phyloP scores from a whole-genome alignment of 1,140 invertebrate genomes.

The Halictus rubicundus region DNA sequence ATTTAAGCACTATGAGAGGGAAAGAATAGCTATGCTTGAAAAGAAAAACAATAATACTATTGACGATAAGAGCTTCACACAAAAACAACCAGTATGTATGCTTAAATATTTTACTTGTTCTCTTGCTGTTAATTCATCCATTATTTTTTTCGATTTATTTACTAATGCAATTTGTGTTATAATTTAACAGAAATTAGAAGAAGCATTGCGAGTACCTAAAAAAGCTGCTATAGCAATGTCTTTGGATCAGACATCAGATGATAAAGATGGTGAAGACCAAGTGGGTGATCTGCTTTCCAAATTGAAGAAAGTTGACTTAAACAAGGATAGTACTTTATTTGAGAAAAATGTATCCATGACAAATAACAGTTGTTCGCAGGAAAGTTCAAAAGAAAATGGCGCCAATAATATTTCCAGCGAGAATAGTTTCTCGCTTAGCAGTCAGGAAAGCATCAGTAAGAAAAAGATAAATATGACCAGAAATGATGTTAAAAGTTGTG shows the following conservation, averaged over 20 bases:
- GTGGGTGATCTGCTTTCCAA: neutral
- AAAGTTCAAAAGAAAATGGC: neutral
- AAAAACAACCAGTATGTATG: neutral
- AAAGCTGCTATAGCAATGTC: neutral
- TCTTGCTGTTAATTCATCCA: neutral
- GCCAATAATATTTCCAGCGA: neutral
- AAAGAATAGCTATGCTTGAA: neutral
- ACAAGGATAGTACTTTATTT: too few relatives aligned
- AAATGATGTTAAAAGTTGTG: neutral
- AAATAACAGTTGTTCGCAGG: neutral
- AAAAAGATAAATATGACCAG: neutral
- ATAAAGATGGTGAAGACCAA: neutral
- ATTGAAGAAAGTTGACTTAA: neutral
- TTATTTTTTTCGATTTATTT: neutral
- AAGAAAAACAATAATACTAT: neutral
- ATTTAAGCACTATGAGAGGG: conserved; percentile 24
- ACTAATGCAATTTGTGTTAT: neutral
- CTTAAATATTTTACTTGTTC: neutral
- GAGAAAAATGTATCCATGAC: too few relatives aligned
- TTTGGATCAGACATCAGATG: too few relatives aligned
- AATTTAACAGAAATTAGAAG: neutral
- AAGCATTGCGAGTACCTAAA: conserved; percentile 19
- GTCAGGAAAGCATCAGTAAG: neutral
- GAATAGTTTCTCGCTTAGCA: neutral
- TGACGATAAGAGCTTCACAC: accelerated